Percentiles rank a stretch among this genome's conserved stretches.
These are phyloP conservation scores for Colaptes auratus DNA, from an alignment of 2,113 vertebrate genomes.

Conservation along the genomic window DNA sequence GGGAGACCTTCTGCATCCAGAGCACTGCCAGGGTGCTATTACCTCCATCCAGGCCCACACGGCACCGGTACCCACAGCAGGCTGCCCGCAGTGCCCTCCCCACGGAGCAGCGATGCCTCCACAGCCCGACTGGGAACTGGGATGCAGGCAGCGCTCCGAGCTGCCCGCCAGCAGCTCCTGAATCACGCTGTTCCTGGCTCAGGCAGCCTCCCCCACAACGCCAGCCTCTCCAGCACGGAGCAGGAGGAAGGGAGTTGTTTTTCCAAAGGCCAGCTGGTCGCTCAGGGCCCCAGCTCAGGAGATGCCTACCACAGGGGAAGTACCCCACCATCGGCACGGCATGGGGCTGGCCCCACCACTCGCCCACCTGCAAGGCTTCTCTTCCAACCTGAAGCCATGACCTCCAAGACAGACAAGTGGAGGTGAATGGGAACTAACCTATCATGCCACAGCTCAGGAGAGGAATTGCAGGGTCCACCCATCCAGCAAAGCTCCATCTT, in stretches of 20 bases:
- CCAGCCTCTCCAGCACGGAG: constrained; percentile 4
- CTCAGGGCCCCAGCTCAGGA: not conserved
- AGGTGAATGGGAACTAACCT: not conserved
- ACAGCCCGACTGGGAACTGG: not conserved
- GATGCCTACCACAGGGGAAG: not conserved
- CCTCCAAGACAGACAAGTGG: not conserved
- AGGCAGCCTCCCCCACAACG: constrained; percentile 59
- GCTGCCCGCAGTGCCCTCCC: not conserved
- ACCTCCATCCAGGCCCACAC: not conserved
- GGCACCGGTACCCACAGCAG: fast-evolving
- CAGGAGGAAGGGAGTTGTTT: constrained; percentile 18
- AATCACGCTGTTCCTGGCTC: constrained; percentile 61
- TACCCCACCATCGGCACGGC: fast-evolving
- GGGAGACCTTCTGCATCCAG: not conserved
- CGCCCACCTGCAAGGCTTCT: not conserved
- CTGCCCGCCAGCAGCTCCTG: constrained; percentile 55
- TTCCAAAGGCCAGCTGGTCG: constrained; percentile 60
- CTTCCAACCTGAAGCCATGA: not conserved
- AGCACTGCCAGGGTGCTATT: fast-evolving
- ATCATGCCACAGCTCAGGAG: not conserved
- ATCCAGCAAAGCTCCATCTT: not conserved
- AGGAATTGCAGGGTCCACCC: not conserved
- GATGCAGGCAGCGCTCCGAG: not conserved
- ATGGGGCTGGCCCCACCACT: not conserved
- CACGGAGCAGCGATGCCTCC: fast-evolving